These are phyloP conservation scores for Dolichallabes microphthalmus DNA, from an alignment of 2,113 vertebrate species.

Conservation along the genomic window DNA sequence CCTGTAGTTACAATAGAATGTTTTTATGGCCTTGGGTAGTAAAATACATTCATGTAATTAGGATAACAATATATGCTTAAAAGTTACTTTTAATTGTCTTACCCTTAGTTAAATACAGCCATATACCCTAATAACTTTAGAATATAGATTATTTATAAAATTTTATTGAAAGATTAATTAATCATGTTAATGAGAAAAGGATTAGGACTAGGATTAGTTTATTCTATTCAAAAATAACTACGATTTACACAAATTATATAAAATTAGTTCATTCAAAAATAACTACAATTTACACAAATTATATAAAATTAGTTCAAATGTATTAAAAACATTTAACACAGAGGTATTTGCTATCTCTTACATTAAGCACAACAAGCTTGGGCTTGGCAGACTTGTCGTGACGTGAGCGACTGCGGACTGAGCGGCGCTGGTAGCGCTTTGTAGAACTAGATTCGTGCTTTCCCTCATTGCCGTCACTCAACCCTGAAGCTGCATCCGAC, in stretches of 20 bases:
- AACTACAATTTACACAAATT: background rate
- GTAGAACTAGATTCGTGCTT: conserved; percentile 85
- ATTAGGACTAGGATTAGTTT: background rate
- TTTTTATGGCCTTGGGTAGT: background rate
- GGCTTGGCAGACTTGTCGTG: conserved; percentile 88
- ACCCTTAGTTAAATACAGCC: no score
- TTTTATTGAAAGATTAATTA: background rate
- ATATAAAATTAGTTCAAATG: background rate
- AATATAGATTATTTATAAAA: background rate
- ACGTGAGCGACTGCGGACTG: conserved; percentile 91
- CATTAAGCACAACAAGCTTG: conserved; percentile 93
- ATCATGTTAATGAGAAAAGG: background rate
- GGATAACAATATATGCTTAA: background rate
- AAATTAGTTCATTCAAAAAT: background rate
- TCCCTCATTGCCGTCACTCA: conserved; percentile 94
- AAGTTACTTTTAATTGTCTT: background rate
- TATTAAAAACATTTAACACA: background rate
- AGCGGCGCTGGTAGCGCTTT: conserved; percentile 86
- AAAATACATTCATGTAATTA: background rate
- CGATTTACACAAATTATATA: background rate
- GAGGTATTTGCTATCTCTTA: conserved; percentile 56
- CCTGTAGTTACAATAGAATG: background rate
- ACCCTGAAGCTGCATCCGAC: conserved; percentile 90
- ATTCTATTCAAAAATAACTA: background rate
- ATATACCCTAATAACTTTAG: background rate